A percentile compares a stretch with the other conserved stretches of the same genome.
Evolutionary conservation across 2,113 vertebrate genomes (phyloP).

Genomic region (Pseudolaguvia tuberculata): DNA sequence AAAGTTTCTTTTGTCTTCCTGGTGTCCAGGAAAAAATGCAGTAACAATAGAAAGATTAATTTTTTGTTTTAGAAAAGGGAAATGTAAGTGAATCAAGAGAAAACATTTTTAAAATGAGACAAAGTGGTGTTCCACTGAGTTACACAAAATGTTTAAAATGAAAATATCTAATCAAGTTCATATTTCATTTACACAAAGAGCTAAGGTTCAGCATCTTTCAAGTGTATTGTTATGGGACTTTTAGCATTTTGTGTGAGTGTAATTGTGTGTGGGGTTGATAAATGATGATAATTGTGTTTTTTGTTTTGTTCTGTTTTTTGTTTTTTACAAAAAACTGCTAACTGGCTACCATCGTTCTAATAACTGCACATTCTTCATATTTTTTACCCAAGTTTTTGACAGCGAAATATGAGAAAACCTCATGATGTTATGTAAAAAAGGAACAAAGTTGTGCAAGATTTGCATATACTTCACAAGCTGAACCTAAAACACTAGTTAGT

Average conservation of each 20-base stretch:
- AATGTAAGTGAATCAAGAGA: constrained; percentile 4
- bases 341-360: background rate
- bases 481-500: background rate
- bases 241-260: background rate
- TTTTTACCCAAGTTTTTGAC: background rate
- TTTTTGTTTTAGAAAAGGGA: background rate
- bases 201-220: background rate
- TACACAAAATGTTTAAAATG: background rate
- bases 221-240: too few species aligned
- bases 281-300: background rate
- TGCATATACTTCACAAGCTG: background rate
- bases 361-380: background rate
- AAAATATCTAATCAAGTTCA: background rate
- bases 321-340: background rate
- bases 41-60: constrained; percentile 2
- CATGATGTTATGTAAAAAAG: background rate
- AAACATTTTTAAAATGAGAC: background rate
- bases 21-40: constrained; percentile 45
- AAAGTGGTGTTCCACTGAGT: background rate
- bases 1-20: constrained; percentile 28
- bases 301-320: background rate
- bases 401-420: background rate
- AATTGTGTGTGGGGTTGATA: background rate
- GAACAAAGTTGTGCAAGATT: background rate
- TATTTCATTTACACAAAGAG: background rate